Conservation (phyloP, 2,888 invertebrate species). For the Biston betularia region DNA sequence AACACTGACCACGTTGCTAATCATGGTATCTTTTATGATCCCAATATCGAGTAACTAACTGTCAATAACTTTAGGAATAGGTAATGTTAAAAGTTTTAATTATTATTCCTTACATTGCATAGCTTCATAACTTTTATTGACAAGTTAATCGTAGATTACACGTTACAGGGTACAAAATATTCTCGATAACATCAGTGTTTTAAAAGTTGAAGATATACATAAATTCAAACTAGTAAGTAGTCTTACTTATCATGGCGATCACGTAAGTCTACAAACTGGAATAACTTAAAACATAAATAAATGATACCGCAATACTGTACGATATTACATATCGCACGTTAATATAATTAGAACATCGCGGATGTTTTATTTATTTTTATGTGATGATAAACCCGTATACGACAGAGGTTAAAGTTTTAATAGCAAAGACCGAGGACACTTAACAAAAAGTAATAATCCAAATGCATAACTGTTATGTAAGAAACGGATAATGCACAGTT, state of each 20-base stretch:
- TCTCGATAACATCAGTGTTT: background rate
- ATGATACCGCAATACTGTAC: background rate
- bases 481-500: slow-evolving; percentile 14
- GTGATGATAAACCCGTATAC: background rate
- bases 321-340: background rate
- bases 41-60: background rate
- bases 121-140: too few species aligned
- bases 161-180: background rate
- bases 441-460: background rate
- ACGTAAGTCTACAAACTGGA: too few species aligned
- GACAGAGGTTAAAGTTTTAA: background rate
- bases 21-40: background rate
- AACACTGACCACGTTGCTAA: background rate
- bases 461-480: slow-evolving; percentile 16
- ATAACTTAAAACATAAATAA: background rate
- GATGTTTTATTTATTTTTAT: background rate
- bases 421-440: background rate
- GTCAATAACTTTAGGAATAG: background rate
- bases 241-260: too few species aligned
- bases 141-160: too few species aligned
- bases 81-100: background rate
- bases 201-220: too few species aligned
- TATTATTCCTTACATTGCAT: too few species aligned
- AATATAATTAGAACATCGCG: too few species aligned
- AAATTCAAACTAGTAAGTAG: too few species aligned